Evolutionary conservation across 2,888 invertebrate genomes (phyloP), one percentile per base, ranked within the genome.

Genomic region (Cosmorhoe ocellata): DNA sequence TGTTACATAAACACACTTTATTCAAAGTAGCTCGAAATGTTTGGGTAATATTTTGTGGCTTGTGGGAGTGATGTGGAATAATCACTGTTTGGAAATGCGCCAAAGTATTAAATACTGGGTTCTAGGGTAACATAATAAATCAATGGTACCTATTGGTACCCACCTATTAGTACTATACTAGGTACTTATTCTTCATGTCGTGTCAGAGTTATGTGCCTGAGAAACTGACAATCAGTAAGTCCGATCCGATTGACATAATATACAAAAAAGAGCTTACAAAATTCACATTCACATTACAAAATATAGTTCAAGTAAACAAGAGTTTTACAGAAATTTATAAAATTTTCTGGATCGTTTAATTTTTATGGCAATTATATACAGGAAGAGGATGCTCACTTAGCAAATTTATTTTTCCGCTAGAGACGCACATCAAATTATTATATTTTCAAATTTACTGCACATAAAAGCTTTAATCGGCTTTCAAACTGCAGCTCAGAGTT

Each of bases 21-120:
- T 24, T 24, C 4, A 6, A 7, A 24, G 24, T 24, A 12, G 33
- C 49, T 46, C 41, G 40, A 61, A 56, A 61, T 61, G 51, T 61
- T 61, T 58, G 27, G 39, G 52, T 47, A 36, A 37, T 47, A 33
- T 41, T 51, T 56, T 60, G 48, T 51, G 56, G 49, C 44, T 24
- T 24, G 24, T 24, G 24, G 24, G 24, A 24, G 24, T 51, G 51
- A 56, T 58, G 44, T 8, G 13, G 33, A 51, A 50, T 51, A 54
- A 60, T 58, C 34, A 45, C 31, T 26, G 56, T 61, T 69, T 71
- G 72, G 71, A 64, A 47, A 46, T 24, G 36, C 36, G 71, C 72
- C 71, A 72, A 61, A 52, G 54, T 51, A 67, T 64, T 64, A 69
- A 68, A 66, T 56, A 63, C 62, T 55, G 50, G 60, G 22, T 14